Evolutionary conservation across 2,797 vertebrate species (phyloP).

Genomic region (Pipistrellus kuhlii): DNA sequence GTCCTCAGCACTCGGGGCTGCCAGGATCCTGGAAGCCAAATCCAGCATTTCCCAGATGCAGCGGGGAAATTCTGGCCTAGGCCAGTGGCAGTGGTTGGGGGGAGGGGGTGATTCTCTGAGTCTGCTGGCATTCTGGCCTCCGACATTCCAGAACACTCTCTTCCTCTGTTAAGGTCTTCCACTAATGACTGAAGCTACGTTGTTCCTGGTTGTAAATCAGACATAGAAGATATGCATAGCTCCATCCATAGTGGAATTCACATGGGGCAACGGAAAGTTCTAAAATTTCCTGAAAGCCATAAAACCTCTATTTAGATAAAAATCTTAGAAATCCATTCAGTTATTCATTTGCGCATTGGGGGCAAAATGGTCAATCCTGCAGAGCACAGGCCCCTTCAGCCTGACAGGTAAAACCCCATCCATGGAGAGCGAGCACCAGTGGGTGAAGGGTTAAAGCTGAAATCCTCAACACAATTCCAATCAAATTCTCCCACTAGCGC

Average conservation of each 20-base stretch:
- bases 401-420: background rate
- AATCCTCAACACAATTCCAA: background rate
- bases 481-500: background rate
- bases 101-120: background rate
- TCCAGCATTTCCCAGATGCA: background rate
- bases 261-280: background rate
- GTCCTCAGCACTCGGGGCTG: constrained; percentile 53
- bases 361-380: background rate
- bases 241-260: background rate
- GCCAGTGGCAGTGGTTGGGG: background rate
- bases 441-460: background rate
- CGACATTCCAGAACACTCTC: background rate
- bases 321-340: constrained; percentile 8
- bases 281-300: constrained; percentile 52
- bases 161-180: constrained; percentile 13
- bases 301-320: constrained; percentile 61
- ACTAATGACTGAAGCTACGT: constrained; percentile 8
- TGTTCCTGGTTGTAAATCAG: constrained; percentile 55
- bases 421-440: background rate
- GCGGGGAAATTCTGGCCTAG: background rate
- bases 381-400: background rate
- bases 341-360: constrained; percentile 29
- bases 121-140: background rate
- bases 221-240: background rate
- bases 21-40: constrained; percentile 22